These are phyloP conservation scores for Cenopis cana DNA, from an alignment of 2,888 invertebrate genomes.

Conservation along the genomic window DNA sequence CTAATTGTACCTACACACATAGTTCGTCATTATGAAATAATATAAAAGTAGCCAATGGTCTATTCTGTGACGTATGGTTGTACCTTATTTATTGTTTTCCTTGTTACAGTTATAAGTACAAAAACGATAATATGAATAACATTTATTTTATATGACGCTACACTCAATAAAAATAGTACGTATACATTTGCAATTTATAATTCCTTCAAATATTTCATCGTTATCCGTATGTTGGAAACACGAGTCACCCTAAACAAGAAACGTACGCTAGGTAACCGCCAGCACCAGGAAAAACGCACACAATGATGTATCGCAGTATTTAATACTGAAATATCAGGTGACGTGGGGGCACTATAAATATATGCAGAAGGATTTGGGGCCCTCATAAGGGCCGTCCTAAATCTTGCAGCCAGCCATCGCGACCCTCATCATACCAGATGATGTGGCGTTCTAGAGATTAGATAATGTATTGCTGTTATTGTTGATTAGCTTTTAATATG, in stretches of 20 bases:
- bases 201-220: neutral
- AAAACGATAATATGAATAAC: too few relatives aligned
- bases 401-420: conserved; percentile 39
- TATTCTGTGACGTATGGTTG: too few relatives aligned
- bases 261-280: conserved; percentile 13
- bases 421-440: conserved; percentile 43
- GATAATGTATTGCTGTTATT: conserved; percentile 33
- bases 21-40: too few relatives aligned
- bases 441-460: conserved; percentile 41
- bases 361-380: conserved; percentile 44
- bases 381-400: conserved; percentile 42
- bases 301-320: conserved; percentile 41
- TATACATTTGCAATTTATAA: neutral
- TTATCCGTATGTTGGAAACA: neutral
- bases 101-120: too few relatives aligned
- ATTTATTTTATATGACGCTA: too few relatives aligned
- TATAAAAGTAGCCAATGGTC: too few relatives aligned
- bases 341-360: conserved; percentile 42
- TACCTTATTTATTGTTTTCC: too few relatives aligned
- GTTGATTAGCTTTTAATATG: conserved; percentile 7
- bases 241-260: neutral
- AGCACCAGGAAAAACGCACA: conserved; percentile 12
- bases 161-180: too few relatives aligned
- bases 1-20: too few relatives aligned
- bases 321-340: conserved; percentile 43